Base-by-base conservation (phyloP, 2,888 invertebrate genomes). In the Opisthograptis luteolata region DNA sequence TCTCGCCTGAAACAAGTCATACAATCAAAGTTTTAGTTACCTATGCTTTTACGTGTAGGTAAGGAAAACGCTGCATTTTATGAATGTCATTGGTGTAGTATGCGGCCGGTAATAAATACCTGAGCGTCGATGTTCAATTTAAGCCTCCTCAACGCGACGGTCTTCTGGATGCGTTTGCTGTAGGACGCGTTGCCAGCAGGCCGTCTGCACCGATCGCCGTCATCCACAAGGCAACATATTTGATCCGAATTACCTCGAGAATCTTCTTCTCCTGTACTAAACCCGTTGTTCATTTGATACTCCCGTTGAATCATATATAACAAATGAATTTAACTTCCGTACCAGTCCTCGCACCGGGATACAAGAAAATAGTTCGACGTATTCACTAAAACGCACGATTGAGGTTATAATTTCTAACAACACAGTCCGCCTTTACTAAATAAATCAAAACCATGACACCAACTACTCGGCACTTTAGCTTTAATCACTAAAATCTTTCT, bases 131-230 rank as follows among this genome's bases (percentile, higher is more conserved):
- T 94, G 79, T 94, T 95, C 28, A 99, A 93, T 79, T 97, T 97
- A 28, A 99, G 93, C 71, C 96, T 94, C 72, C 97, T 93, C 76
- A 98, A 97, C 41, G 96, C 95, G 22, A 98, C 98, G 47, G 96
- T 98, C 84, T 98, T 98, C 86, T 98, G 98, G 70, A 99, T 97
- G 65, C 98, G 94, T 84, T 99, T 98, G 87, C 97, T 98, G 89
- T 98, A 99, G 32, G 97, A 96, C 64, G 99, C 99, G 92, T 97
- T 97, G 59, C 97, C 97, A 64, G 97, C 98, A 46, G 95, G 93
- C 75, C 97, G 94, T 60, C 94, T 92, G 86, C 98, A 99, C 63
- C 97, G 93, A 65, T 96, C 95, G 60, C 94, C 94, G 81, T 97
- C 97, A 84, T 97, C 97, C 72, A 98, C 94, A 67, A 98, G 93